Conservation (phyloP, 2,797 vertebrate genomes). For the Protonibea diacanthus region DNA sequence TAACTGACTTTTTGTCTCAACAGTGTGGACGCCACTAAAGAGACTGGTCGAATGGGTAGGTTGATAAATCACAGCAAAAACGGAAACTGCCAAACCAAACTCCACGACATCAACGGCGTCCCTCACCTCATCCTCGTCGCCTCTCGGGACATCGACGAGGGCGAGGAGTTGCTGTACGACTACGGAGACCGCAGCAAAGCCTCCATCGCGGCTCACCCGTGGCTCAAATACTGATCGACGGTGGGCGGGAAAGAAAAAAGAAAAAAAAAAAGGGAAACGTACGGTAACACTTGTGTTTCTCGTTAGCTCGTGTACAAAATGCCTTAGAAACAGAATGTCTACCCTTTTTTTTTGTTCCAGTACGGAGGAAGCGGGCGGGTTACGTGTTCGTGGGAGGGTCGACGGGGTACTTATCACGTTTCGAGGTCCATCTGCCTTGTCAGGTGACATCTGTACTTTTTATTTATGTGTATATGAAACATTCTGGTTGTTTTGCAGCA, state of each 20-base stretch:
- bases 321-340: slow-evolving; percentile 84
- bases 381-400: slow-evolving; percentile 9
- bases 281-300: slow-evolving; percentile 65
- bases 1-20: not conserved
- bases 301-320: slow-evolving; percentile 75
- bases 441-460: slow-evolving; percentile 73
- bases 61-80: slow-evolving; percentile 98
- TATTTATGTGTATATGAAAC: slow-evolving; percentile 80
- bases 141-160: slow-evolving; percentile 91
- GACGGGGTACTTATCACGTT: slow-evolving; percentile 47
- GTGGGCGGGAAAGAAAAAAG: not conserved
- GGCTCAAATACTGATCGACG: slow-evolving; percentile 91
- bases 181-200: slow-evolving; percentile 96
- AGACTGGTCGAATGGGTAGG: slow-evolving; percentile 91
- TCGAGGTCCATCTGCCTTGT: slow-evolving; percentile 67
- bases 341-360: slow-evolving; percentile 38
- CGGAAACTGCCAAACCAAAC: slow-evolving; percentile 98
- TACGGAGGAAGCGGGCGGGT: slow-evolving; percentile 9
- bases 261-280: slow-evolving; percentile 61
- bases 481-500: slow-evolving; percentile 81
- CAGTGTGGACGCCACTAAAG: slow-evolving; percentile 96
- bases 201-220: slow-evolving; percentile 94
- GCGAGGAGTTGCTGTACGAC: slow-evolving; percentile 97
- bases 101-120: slow-evolving; percentile 92
- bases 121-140: slow-evolving; percentile 97